Conservation (phyloP, 2,113 vertebrate genomes). For the Puma concolor region DNA sequence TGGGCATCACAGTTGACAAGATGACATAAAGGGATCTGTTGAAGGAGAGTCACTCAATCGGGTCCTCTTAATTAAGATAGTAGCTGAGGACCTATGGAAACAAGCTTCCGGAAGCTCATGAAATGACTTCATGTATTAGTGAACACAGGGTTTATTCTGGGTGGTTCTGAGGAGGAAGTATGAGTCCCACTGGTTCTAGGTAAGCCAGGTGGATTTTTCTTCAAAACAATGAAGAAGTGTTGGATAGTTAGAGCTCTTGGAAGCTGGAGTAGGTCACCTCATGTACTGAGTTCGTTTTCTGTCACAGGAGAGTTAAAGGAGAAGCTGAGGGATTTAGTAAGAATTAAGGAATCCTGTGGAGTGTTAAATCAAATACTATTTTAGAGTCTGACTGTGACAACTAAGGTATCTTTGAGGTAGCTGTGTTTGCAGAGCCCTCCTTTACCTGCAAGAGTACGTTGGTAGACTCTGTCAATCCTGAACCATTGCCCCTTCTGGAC, state of each 20-base stretch:
- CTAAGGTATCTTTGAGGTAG: neutral
- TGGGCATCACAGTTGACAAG: rapidly evolving
- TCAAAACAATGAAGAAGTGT: neutral
- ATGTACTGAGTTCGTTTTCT: neutral
- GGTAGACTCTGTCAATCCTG: neutral
- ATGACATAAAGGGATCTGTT: rapidly evolving
- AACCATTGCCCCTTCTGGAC: neutral
- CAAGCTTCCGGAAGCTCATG: neutral
- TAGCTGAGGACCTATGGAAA: neutral
- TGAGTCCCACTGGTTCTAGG: neutral
- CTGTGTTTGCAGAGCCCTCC: neutral
- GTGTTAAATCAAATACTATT: neutral
- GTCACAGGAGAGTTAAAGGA: neutral
- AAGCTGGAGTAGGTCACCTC: neutral
- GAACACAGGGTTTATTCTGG: neutral
- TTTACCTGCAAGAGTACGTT: neutral
- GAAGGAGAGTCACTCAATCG: neutral
- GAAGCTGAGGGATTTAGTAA: neutral
- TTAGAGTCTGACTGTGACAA: neutral
- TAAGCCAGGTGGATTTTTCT: neutral
- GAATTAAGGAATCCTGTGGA: neutral
- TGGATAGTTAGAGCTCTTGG: neutral
- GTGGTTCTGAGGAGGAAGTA: neutral
- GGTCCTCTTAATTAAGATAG: neutral
- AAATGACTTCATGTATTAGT: neutral